Evolutionary conservation across 1,140 invertebrate species (phyloP).

Genomic region (Drosophila littoralis): DNA sequence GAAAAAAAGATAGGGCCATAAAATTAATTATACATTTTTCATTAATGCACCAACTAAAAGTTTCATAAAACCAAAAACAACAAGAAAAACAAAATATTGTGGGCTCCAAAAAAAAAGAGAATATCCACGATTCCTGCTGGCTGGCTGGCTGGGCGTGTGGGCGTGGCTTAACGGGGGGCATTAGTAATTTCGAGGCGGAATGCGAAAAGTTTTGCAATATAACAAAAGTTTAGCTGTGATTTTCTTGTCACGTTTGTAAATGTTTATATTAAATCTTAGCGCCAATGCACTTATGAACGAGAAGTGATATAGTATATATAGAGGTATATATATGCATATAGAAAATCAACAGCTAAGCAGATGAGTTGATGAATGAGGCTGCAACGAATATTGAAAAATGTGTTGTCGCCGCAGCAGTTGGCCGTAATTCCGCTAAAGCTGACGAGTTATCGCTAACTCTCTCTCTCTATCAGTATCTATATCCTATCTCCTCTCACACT

Average conservation of each 20-base stretch:
- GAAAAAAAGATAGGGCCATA: slow-evolving; percentile 19
- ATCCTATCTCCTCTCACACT: neutral
- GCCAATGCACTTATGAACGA: slow-evolving; percentile 19
- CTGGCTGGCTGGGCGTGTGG: neutral
- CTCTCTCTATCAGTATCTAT: slow-evolving; percentile 1
- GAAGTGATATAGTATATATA: slow-evolving; percentile 8
- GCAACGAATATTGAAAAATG: slow-evolving; percentile 25
- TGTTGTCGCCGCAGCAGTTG: slow-evolving; percentile 22
- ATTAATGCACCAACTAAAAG: slow-evolving; percentile 39
- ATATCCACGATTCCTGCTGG: neutral
- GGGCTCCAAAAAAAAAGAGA: slow-evolving; percentile 7
- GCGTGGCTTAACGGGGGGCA: slow-evolving; percentile 17
- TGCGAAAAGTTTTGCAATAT: slow-evolving; percentile 76
- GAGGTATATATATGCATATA: neutral
- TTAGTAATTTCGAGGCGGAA: slow-evolving; percentile 55
- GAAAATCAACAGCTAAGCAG: slow-evolving; percentile 28
- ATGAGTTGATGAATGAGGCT: slow-evolving; percentile 32
- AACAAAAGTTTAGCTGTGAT: slow-evolving; percentile 69
- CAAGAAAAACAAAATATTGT: slow-evolving; percentile 9
- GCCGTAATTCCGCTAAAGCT: slow-evolving; percentile 37
- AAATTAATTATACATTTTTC: slow-evolving; percentile 49
- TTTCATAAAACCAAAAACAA: slow-evolving; percentile 28
- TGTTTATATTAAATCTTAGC: slow-evolving; percentile 47
- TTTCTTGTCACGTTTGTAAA: slow-evolving; percentile 74
- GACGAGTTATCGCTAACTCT: slow-evolving; percentile 35